These are phyloP conservation scores for Ferrisia virgata DNA, from an alignment of 2,888 invertebrate species.

Conservation along the genomic window DNA sequence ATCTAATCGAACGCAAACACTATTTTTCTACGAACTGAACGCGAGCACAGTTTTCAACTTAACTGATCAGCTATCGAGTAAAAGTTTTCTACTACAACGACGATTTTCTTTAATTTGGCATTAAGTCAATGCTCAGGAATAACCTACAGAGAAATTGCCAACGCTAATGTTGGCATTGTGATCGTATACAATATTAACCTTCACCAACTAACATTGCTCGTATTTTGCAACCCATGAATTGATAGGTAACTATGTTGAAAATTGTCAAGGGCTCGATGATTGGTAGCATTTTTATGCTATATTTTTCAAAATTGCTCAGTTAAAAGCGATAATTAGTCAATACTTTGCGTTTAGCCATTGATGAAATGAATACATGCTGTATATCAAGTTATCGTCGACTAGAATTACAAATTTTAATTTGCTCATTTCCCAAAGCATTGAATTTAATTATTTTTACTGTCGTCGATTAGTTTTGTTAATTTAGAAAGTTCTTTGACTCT, in stretches of 20 bases:
- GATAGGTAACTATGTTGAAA: neutral
- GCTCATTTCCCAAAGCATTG: too few species aligned
- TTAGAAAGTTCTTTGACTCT: neutral
- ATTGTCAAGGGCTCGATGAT: neutral
- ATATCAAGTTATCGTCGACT: too few species aligned
- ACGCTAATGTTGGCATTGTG: constrained; percentile 19
- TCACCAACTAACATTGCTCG: constrained; percentile 36
- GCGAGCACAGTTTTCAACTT: neutral
- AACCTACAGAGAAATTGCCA: constrained; percentile 35
- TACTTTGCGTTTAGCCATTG: too few species aligned
- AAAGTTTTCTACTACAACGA: neutral
- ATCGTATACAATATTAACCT: constrained; percentile 36
- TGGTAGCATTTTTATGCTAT: neutral
- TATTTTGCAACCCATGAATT: neutral
- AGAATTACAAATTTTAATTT: too few species aligned
- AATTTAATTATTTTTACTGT: neutral
- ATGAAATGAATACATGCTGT: too few species aligned
- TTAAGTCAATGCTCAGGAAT: constrained; percentile 37
- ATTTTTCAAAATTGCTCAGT: neutral
- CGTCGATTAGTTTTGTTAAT: neutral
- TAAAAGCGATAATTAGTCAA: neutral
- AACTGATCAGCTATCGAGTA: neutral
- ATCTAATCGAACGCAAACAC: neutral
- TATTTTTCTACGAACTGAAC: neutral
- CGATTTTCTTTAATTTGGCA: constrained; percentile 25